Conservation (phyloP, 2,888 invertebrate genomes). For the Chorisops tibialis region DNA sequence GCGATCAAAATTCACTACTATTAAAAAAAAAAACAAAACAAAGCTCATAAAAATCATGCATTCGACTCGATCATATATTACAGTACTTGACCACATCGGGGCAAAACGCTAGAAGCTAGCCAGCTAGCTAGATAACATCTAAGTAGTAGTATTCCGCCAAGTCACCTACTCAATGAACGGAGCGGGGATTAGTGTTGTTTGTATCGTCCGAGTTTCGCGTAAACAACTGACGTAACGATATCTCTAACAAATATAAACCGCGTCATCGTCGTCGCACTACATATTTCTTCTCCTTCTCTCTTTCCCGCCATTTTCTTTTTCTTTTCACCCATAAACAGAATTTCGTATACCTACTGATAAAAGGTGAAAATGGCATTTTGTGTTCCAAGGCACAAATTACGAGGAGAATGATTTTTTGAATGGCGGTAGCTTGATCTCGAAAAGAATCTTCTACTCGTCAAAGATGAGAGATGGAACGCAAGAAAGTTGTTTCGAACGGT, state of each 20-base stretch:
- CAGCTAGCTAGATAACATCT: slow-evolving; percentile 9
- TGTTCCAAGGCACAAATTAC: not conserved
- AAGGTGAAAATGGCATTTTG: slow-evolving; percentile 27
- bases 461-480: not conserved
- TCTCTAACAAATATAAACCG: slow-evolving; percentile 14
- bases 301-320: not conserved
- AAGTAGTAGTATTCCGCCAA: slow-evolving; percentile 21
- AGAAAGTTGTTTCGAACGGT: slow-evolving; percentile 1
- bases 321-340: not conserved
- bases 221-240: slow-evolving; percentile 32
- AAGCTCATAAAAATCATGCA: not conserved
- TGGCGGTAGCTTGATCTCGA: not conserved
- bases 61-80: no score
- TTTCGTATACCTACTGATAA: slow-evolving; percentile 22
- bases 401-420: slow-evolving; percentile 14
- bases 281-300: slow-evolving; percentile 5
- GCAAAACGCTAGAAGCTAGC: not conserved
- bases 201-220: slow-evolving; percentile 21
- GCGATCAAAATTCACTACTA: not conserved
- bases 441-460: slow-evolving; percentile 5
- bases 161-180: slow-evolving; percentile 30
- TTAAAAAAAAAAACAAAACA: not conserved
- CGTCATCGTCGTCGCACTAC: slow-evolving; percentile 16
- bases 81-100: not conserved
- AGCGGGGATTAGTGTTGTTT: slow-evolving; percentile 17